Evolutionary conservation across 2,113 vertebrate genomes (phyloP), one percentile per base, ranked within the genome.

Genomic region (Acanthisitta chloris): DNA sequence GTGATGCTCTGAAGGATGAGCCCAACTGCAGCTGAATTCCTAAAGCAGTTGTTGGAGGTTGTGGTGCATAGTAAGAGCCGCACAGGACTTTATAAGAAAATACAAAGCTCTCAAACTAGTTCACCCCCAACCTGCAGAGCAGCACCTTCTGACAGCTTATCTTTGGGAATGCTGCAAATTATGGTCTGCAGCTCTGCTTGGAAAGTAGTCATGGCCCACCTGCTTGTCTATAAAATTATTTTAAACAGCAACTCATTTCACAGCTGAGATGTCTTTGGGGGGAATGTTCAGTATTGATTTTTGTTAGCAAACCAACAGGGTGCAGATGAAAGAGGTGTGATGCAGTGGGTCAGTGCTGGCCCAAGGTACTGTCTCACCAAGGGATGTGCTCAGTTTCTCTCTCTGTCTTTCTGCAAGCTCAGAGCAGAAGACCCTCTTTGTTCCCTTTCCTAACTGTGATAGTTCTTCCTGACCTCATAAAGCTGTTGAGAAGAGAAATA

Each of bases 1-100:
- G n/a, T 61, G 94, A 76, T 96, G 85, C 78, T 95, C 76, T 88
- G 86, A 92, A 77, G 72, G 88, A 86, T 86, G 78, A 94, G 82
- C 55, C 57, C 34, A 65, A 21, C 70, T 76, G 78, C 72, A n/a
- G 88, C 57, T 65, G 80, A 72, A 92, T 95, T 79, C 78, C 20
- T 73, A 80, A 81, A 90, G 51, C 49, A 70, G 81, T n/a, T 65
- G 33, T 24, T 81, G 87, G 58, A 72, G 54, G 77, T 9, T 55
- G 72, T 83, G 72, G 82, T 67, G 72, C 77, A 81, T 71, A 81
- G 9, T 29, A 57, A 85, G 54, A 92, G 57, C 81, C 65, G 29
- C 62, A 13, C 23, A 45, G 59, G 45, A 33, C 69, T 88, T 79
- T 36, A 1, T 29, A 49, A 59, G 67, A 59, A 92, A 81, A 86